Evolutionary conservation across 2,797 vertebrate genomes (phyloP), one percentile per base, ranked within the genome.

Genomic region (Phoxinus dragarum): DNA sequence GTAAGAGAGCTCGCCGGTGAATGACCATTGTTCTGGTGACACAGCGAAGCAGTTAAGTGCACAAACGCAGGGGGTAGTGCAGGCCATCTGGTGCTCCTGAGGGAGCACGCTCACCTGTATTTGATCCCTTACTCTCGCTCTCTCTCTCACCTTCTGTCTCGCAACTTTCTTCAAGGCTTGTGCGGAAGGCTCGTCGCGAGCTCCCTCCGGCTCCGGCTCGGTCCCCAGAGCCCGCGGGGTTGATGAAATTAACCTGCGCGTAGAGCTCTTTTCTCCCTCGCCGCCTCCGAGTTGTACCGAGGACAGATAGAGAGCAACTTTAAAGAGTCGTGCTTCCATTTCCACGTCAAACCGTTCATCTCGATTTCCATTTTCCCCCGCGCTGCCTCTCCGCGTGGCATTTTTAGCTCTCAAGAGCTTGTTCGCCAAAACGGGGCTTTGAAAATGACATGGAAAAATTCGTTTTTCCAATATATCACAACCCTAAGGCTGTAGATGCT

Each of bases 221-320:
- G 36, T 90, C 86, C 84, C 85, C 49, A 23, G 89, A 76, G 88
- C 81, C 34, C 31, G 0, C 27, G 12, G 79, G 76, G 94, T 93
- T 94, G 94, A 95, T 95, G 92, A 94, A 94, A 95, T 95, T 94
- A 95, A 95, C 94, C 94, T 94, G 82, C 4, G 54, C 64, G 38
- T 72, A 92, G 90, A 91, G 92, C 92, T 93, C 88, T 89, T 92
- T 92, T 94, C 68, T 72, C 71, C 54, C 88, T 82, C 27, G 14
- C 27, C 38, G 47, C 83, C 81, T 66, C 77, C 9, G 44, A 49
- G 12, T 61, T 84, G 34, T 69, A 76, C n/a, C 92, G 93, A 92
- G 92, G 92, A 91, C 89, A 88, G 88, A 91, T 90, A 90, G 88
- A 89, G 86, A 81, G 89, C 88, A 91, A 92, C 93, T 90, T 86